Evolutionary conservation across 2,113 vertebrate species (phyloP).

Genomic region (Pelecanus crispus): DNA sequence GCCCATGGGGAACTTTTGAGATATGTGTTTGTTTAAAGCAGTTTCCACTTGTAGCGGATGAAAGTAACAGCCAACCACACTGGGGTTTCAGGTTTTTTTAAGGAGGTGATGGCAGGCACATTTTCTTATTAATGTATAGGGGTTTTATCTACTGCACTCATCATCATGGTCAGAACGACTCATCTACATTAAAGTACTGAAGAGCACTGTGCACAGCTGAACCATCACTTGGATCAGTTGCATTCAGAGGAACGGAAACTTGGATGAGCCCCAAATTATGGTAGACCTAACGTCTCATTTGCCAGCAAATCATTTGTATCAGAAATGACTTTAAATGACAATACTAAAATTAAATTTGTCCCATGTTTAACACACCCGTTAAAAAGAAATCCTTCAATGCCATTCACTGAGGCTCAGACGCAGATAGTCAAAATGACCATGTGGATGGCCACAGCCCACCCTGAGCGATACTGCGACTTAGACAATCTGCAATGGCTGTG

Average conservation of each 20-base stretch:
- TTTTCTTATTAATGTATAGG: not conserved
- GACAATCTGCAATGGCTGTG: not conserved
- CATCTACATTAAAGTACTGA: not conserved
- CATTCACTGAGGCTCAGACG: not conserved
- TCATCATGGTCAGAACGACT: not conserved
- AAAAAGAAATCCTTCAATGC: slow-evolving; percentile 15
- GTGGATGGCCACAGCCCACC: not conserved
- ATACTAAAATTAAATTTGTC: slow-evolving; percentile 3
- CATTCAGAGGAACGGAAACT: not conserved
- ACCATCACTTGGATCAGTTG: not conserved
- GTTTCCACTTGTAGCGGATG: not conserved
- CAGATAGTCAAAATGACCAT: not conserved
- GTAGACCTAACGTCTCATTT: not conserved
- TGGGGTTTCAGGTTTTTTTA: not conserved
- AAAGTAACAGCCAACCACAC: not conserved
- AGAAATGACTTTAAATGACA: slow-evolving; percentile 16
- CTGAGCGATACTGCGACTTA: not conserved
- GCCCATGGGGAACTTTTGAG: not conserved
- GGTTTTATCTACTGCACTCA: not conserved
- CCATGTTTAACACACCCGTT: not conserved
- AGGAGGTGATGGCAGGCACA: not conserved
- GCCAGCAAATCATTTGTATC: slow-evolving; percentile 4
- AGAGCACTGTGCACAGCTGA: not conserved
- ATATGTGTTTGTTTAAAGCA: not conserved
- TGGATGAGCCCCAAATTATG: not conserved